phyloP scores from a whole-genome alignment of 2,797 vertebrate genomes.

The Hephaestus fuliginosus region DNA sequence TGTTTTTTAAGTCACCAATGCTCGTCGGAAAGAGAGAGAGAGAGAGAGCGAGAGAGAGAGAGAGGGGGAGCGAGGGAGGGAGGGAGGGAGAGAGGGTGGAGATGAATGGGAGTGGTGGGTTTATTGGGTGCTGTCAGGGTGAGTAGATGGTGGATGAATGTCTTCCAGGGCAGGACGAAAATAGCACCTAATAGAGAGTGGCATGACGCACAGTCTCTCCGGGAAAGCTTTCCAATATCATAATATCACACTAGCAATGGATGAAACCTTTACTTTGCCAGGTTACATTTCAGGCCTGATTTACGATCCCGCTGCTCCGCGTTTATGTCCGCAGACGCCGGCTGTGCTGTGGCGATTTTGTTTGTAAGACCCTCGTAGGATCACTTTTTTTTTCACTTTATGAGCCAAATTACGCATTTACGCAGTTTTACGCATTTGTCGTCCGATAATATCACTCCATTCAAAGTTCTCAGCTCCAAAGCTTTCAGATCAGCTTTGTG shows the following conservation, averaged over 20 bases:
- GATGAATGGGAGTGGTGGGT: slow-evolving; percentile 79
- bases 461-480: background rate
- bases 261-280: slow-evolving; percentile 65
- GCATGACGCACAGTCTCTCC: slow-evolving; percentile 75
- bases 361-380: background rate
- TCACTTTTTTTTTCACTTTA: slow-evolving; percentile 16
- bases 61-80: slow-evolving; percentile 32
- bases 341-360: slow-evolving; percentile 1
- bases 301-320: slow-evolving; percentile 38
- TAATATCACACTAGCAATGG: slow-evolving; percentile 63
- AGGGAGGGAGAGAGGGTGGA: slow-evolving; percentile 56
- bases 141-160: slow-evolving; percentile 80
- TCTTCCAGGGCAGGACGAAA: slow-evolving; percentile 82
- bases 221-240: slow-evolving; percentile 77
- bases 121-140: slow-evolving; percentile 84
- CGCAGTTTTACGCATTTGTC: background rate
- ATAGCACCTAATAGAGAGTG: slow-evolving; percentile 82
- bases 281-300: slow-evolving; percentile 72
- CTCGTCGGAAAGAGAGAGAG: slow-evolving; percentile 35
- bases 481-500: background rate
- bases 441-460: background rate
- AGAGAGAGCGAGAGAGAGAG: slow-evolving; percentile 23
- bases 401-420: background rate
- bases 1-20: slow-evolving; percentile 68
- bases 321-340: slow-evolving; percentile 28